Evolutionary conservation across 2,888 invertebrate species (phyloP).

Genomic region (Trachelus stipa): DNA sequence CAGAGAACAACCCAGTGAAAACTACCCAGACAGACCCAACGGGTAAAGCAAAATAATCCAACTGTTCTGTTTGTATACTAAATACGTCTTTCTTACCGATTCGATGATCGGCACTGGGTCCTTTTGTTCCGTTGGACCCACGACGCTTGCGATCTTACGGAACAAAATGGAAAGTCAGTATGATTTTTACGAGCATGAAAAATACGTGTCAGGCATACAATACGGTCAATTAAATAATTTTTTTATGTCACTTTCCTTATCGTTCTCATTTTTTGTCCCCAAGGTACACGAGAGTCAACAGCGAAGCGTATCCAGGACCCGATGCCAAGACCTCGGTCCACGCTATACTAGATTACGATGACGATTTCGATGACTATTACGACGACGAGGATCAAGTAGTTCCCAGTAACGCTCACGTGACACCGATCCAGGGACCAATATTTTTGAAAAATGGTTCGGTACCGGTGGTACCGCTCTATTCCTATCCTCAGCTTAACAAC

Average conservation of each 20-base stretch:
- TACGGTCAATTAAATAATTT: background rate
- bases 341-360: constrained; percentile 77
- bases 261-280: background rate
- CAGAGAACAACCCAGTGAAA: background rate
- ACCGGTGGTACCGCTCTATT: constrained; percentile 88
- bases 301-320: constrained; percentile 49
- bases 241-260: background rate
- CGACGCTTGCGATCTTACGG: background rate
- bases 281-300: constrained; percentile 62
- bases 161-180: background rate
- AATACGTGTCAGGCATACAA: background rate
- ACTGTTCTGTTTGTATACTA: background rate
- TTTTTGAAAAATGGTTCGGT: constrained; percentile 86
- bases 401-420: constrained; percentile 73
- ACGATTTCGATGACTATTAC: constrained; percentile 74
- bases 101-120: background rate
- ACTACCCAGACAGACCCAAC: constrained; percentile 52
- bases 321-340: constrained; percentile 74
- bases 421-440: constrained; percentile 91
- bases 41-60: constrained; percentile 39
- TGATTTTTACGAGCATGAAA: background rate
- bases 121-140: background rate
- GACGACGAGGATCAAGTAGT: constrained; percentile 66
- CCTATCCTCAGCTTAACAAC: constrained; percentile 86
- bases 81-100: background rate